A percentile compares a stretch with the other conserved stretches of the same genome.
Conservation (phyloP, 2,888 invertebrate species). For the Euclidia mi region DNA sequence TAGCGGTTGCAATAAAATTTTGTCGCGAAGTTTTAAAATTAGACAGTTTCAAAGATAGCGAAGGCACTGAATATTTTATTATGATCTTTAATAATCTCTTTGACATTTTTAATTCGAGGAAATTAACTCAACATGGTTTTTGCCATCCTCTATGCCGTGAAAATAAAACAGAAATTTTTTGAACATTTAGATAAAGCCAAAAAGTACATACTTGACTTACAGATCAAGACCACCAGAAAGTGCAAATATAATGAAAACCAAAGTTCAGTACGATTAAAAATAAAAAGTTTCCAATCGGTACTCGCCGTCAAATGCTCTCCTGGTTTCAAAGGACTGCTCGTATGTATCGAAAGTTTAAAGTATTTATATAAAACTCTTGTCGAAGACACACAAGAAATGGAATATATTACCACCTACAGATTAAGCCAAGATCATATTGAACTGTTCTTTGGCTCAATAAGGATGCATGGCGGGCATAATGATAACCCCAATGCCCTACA, state of each 20-base stretch:
- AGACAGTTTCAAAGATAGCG: constrained; percentile 23
- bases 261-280: not conserved
- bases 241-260: constrained; percentile 1
- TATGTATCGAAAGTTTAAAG: constrained; percentile 24
- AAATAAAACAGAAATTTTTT: constrained; percentile 2
- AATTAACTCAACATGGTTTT: constrained; percentile 1
- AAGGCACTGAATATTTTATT: constrained; percentile 32
- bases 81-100: constrained; percentile 33
- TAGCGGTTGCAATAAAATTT: constrained; percentile 35
- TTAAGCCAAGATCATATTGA: constrained; percentile 36
- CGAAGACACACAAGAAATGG: constrained; percentile 18
- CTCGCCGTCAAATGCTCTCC: constrained; percentile 8
- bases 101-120: constrained; percentile 41
- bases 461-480: constrained; percentile 42
- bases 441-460: constrained; percentile 34
- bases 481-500: constrained; percentile 41
- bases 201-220: constrained; percentile 12
- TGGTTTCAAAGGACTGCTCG: constrained; percentile 34
- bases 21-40: constrained; percentile 32
- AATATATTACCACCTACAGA: constrained; percentile 22
- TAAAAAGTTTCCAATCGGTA: constrained; percentile 4
- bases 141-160: not conserved
- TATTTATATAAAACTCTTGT: constrained; percentile 2
- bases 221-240: constrained; percentile 1
- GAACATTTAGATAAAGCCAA: constrained; percentile 13